A percentile compares a stretch with the other conserved stretches of the same genome.
Evolutionary conservation across 2,888 invertebrate species (phyloP).

Genomic region (Bursaphelenchus okinawaensis): DNA sequence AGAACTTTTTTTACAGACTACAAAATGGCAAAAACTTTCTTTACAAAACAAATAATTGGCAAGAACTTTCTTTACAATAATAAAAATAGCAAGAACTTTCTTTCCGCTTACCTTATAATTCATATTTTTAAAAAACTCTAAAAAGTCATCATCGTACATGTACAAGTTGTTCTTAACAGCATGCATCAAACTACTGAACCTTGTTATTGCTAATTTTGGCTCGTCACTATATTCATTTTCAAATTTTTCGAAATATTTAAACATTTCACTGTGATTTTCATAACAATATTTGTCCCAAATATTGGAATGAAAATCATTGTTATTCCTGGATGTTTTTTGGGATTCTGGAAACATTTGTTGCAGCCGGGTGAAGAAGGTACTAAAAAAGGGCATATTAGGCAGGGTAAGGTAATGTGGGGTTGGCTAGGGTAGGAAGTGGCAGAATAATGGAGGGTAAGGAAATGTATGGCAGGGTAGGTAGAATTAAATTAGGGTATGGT

Average conservation of each 20-base stretch:
- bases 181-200: not conserved
- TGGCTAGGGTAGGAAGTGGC: too few species aligned
- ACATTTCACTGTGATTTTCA: not conserved
- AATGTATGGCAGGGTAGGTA: too few species aligned
- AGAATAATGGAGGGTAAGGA: too few species aligned
- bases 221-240: not conserved
- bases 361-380: not conserved
- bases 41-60: too few species aligned
- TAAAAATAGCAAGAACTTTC: not conserved
- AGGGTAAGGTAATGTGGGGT: too few species aligned
- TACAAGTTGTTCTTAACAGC: not conserved
- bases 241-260: not conserved
- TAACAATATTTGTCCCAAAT: not conserved
- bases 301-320: not conserved
- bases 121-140: not conserved
- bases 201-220: not conserved
- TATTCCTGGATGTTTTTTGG: too few species aligned
- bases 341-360: not conserved
- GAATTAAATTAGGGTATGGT: too few species aligned
- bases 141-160: slow-evolving; percentile 1
- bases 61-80: not conserved
- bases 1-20: not conserved
- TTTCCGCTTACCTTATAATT: not conserved
- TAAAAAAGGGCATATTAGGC: too few species aligned
- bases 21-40: too few species aligned